These are phyloP conservation scores for Ictalurus furcatus DNA, from an alignment of 2,113 vertebrate species.

Conservation along the genomic window DNA sequence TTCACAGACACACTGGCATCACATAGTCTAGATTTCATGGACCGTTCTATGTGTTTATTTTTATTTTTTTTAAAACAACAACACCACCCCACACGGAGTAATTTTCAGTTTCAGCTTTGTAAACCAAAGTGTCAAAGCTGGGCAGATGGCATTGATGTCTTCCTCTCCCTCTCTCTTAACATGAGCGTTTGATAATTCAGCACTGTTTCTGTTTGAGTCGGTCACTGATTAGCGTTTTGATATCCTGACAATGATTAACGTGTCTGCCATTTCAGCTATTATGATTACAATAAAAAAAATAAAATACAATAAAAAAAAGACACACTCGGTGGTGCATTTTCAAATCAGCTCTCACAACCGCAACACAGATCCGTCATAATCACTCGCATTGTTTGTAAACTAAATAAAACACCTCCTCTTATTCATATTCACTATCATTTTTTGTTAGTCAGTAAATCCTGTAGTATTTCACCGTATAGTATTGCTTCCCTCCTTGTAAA, in stretches of 20 bases:
- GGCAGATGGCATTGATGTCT: background rate
- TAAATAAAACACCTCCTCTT: background rate
- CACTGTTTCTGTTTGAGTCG: background rate
- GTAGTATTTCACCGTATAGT: background rate
- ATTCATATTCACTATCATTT: background rate
- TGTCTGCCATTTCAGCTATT: background rate
- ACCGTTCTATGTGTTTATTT: background rate
- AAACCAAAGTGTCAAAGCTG: conserved; percentile 21
- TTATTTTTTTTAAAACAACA: background rate
- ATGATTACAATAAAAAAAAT: background rate
- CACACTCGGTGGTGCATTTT: background rate
- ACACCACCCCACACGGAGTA: conserved; percentile 15
- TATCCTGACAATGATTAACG: background rate
- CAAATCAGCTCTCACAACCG: background rate
- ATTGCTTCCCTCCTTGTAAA: background rate
- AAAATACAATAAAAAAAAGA: background rate
- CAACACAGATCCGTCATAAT: background rate
- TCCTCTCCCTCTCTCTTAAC: background rate
- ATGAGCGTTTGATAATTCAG: background rate
- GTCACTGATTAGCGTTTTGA: background rate
- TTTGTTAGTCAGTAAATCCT: background rate
- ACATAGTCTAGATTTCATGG: conserved; percentile 5
- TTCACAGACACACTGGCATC: conserved; percentile 45
- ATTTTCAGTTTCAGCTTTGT: conserved; percentile 36
- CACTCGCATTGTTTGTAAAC: background rate